Evolutionary conservation across 2,797 vertebrate species (phyloP).

Genomic region (Girardinus metallicus): DNA sequence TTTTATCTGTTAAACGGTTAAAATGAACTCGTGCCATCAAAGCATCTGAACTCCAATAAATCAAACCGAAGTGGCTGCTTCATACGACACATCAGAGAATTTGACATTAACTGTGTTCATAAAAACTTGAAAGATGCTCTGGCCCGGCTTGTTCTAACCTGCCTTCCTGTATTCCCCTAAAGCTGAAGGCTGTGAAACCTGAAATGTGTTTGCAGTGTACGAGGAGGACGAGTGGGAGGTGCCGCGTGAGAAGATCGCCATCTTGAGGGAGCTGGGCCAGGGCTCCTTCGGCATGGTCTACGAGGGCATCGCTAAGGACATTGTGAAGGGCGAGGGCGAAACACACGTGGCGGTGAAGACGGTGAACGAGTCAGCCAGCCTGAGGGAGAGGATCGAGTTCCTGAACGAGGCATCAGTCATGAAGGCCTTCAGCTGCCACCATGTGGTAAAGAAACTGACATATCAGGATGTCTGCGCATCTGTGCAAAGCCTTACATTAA

Average conservation of each 20-base stretch:
- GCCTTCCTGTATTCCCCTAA: not conserved
- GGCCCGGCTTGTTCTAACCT: not conserved
- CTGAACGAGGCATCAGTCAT: conserved; percentile 97
- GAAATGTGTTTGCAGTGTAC: conserved; percentile 82
- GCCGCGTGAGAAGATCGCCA: conserved; percentile 89
- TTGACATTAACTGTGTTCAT: not conserved
- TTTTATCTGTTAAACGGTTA: no score
- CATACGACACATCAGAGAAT: not conserved
- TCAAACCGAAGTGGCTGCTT: not conserved
- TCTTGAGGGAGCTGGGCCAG: conserved; percentile 93
- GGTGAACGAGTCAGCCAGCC: conserved; percentile 93
- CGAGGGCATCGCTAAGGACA: conserved; percentile 92
- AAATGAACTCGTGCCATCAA: not conserved
- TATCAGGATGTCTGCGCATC: no score
- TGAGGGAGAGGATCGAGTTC: conserved; percentile 96
- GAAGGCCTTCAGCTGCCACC: conserved; percentile 97
- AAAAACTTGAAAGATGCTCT: not conserved
- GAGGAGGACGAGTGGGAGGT: conserved; percentile 98
- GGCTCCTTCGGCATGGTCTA: conserved; percentile 99
- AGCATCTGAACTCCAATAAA: not conserved
- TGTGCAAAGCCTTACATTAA: no score
- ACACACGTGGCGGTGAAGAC: conserved; percentile 93
- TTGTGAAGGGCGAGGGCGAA: conserved; percentile 90
- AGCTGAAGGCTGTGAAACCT: not conserved
- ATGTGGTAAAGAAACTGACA: conserved; percentile 86